Evolutionary conservation across 92 coral and sea anemone species (phyloP), one percentile per base, ranked within the genome.

Genomic region (Palythoa grandiflora): DNA sequence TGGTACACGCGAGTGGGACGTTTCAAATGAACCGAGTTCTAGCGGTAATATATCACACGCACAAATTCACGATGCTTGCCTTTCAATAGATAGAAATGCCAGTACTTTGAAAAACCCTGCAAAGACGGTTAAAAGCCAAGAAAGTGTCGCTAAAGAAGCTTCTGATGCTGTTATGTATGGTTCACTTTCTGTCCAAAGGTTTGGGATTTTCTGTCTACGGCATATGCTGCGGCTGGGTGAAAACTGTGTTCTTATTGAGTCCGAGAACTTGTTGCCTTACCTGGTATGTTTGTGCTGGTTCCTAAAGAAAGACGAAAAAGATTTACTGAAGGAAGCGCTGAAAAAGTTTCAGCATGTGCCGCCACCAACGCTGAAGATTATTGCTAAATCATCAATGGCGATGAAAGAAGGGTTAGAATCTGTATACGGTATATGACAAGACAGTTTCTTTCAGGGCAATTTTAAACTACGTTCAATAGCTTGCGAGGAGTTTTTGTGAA

Each of bases 251-350:
- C 91, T 95, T 57, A 59, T 95, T 11, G 78, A 87, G 36, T 68
- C 50, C 9, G 96, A 95, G 87, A 86, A 83, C 47, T 79, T 95
- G 48, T 37, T 91, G 16, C 88, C 93, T 0, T 93, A 87, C 73
- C 86, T 95, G 20, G 78, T 89, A 6, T 95, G 98, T 77, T 81
- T 94, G 37, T 83, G 89, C 38, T 91, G 98, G 94, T 88, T 93
- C 72, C 61, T 94, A 38, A 71, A 55, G 71, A 75, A 77, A 40
- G 84, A 85, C 1, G 90, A 93, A 54, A 84, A 84, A n/a, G 77
- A 44, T 39, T 38, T 70, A 10, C 35, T 94, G 44, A 88, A 68
- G 72, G 85, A 74, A 3, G 87, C 73, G 20, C 77, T 94, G 70
- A 83, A 79, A 73, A 89, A 76, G 59, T 75, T 91, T 75, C 88